phyloP scores from a whole-genome alignment of 2,888 invertebrate genomes.

The Cataglyphis livida region DNA sequence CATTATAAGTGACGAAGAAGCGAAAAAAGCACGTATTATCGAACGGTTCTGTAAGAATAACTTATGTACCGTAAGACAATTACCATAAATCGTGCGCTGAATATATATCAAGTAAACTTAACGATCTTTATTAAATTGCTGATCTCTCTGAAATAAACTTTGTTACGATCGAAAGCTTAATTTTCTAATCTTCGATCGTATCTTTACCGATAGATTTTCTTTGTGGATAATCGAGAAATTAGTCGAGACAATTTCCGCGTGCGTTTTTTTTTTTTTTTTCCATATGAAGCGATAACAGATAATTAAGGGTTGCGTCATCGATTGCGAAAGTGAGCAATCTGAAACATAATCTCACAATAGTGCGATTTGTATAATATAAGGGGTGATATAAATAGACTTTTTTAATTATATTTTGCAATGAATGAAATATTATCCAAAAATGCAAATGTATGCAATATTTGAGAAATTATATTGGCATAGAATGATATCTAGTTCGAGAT shows the following conservation, averaged over 20 bases:
- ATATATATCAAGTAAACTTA: conserved; percentile 13
- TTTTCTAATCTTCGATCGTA: background rate
- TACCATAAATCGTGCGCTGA: background rate
- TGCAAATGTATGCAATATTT: background rate
- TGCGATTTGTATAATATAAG: background rate
- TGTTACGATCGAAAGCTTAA: background rate
- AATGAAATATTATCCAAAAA: background rate
- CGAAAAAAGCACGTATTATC: conserved; percentile 22
- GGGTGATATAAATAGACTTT: background rate
- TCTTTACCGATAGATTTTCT: background rate
- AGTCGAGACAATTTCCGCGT: background rate
- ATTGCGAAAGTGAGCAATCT: conserved; percentile 20
- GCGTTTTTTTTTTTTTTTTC: background rate
- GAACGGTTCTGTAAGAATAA: conserved; percentile 58
- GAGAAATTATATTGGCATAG: background rate
- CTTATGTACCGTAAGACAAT: background rate
- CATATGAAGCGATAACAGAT: background rate
- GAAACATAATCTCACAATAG: background rate
- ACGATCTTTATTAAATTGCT: background rate
- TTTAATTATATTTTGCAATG: background rate
- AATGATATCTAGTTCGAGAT: conserved; percentile 20
- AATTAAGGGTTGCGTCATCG: background rate
- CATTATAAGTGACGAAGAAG: conserved; percentile 64
- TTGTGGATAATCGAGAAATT: background rate
- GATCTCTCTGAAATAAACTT: background rate